phyloP scores from a whole-genome alignment of 2,113 vertebrate genomes.

The Ochotona curzoniae region DNA sequence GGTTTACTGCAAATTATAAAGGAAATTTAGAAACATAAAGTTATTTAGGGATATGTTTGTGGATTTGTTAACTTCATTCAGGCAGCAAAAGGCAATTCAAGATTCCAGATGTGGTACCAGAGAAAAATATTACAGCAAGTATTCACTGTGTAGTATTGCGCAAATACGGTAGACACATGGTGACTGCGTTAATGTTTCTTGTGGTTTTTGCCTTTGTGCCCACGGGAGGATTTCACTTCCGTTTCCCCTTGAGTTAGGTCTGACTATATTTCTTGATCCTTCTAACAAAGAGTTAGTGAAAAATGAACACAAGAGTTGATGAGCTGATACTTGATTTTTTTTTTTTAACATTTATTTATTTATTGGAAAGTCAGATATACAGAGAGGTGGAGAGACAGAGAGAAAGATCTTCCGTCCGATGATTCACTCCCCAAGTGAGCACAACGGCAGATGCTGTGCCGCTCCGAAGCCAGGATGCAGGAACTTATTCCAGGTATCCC shows the following conservation, averaged over 20 bases:
- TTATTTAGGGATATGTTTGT: neutral
- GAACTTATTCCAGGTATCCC: too few species aligned
- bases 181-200: neutral
- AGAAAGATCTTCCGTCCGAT: too few species aligned
- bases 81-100: neutral
- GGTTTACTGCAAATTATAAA: neutral
- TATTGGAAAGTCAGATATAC: too few species aligned
- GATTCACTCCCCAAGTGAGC: too few species aligned
- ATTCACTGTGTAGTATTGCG: neutral
- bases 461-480: too few species aligned
- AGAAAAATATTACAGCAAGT: neutral
- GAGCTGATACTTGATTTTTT: neutral
- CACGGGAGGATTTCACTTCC: neutral
- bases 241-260: neutral
- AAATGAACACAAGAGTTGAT: neutral
- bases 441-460: too few species aligned
- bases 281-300: neutral
- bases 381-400: too few species aligned
- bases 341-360: too few species aligned
- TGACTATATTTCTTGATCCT: neutral
- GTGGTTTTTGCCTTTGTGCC: neutral
- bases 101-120: neutral
- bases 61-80: neutral
- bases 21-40: neutral
- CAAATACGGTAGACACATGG: neutral